Conservation (phyloP, 2,888 invertebrate genomes). For the Carabus problematicus region DNA sequence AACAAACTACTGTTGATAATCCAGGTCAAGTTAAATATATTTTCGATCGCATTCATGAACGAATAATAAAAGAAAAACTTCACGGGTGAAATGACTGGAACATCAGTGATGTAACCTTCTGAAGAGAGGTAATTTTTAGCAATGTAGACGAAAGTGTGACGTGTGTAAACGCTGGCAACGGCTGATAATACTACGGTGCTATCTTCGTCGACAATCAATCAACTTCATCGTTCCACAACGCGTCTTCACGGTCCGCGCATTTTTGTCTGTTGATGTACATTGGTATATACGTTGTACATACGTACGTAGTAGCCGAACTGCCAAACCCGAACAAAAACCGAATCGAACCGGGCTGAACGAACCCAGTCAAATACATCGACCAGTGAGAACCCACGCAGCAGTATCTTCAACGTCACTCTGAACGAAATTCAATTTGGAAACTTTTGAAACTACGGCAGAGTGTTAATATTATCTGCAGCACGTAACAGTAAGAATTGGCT, state of each 20-base stretch:
- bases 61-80: no score
- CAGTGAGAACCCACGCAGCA: not conserved
- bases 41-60: no score
- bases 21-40: no score
- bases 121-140: not conserved
- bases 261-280: conserved; percentile 5
- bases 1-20: no score
- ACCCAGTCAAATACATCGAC: no score
- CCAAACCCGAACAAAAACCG: no score
- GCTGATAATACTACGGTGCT: not conserved
- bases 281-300: not conserved
- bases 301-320: no score
- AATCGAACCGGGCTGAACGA: no score
- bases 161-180: no score
- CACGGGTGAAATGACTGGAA: no score
- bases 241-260: not conserved
- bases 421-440: conserved; percentile 12
- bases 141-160: no score
- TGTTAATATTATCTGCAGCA: conserved; percentile 1
- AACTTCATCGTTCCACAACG: conserved; percentile 8
- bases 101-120: no score
- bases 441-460: conserved; percentile 4
- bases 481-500: conserved; percentile 1
- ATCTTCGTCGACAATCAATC: conserved; percentile 7
- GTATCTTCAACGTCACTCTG: conserved; percentile 5